These are phyloP conservation scores for Hirudo medicinalis DNA, from an alignment of 1,140 invertebrate genomes.

Conservation along the genomic window DNA sequence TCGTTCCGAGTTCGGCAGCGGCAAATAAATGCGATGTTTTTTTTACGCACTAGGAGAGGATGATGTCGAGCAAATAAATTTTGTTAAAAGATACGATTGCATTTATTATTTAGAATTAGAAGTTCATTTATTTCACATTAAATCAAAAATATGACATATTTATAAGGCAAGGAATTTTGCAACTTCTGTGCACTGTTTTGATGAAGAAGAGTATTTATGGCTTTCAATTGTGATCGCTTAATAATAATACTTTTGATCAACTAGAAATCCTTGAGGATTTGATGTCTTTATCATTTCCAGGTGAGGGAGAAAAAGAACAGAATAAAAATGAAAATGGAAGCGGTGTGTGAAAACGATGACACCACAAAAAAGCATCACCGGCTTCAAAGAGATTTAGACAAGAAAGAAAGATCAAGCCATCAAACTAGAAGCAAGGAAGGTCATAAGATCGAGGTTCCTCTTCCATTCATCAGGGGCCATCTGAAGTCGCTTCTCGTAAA, in stretches of 20 bases:
- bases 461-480: not conserved
- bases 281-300: not conserved
- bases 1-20: not conserved
- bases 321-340: constrained; percentile 3
- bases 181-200: no score
- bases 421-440: not conserved
- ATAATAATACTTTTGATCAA: no score
- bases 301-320: constrained; percentile 6
- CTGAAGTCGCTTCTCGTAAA: not conserved
- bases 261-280: no score
- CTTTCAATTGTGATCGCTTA: no score
- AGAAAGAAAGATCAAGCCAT: not conserved
- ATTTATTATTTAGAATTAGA: no score
- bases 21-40: not conserved
- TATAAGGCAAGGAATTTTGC: no score
- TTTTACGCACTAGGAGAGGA: not conserved
- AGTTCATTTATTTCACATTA: no score
- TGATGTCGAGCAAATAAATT: no score
- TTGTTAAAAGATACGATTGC: no score
- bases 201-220: no score
- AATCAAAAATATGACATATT: no score
- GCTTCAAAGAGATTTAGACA: not conserved
- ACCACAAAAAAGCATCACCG: not conserved
- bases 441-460: not conserved
- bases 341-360: not conserved